Base-by-base conservation (phyloP, 2,113 vertebrate genomes). In the Cryptomyrus ogoouensis region DNA sequence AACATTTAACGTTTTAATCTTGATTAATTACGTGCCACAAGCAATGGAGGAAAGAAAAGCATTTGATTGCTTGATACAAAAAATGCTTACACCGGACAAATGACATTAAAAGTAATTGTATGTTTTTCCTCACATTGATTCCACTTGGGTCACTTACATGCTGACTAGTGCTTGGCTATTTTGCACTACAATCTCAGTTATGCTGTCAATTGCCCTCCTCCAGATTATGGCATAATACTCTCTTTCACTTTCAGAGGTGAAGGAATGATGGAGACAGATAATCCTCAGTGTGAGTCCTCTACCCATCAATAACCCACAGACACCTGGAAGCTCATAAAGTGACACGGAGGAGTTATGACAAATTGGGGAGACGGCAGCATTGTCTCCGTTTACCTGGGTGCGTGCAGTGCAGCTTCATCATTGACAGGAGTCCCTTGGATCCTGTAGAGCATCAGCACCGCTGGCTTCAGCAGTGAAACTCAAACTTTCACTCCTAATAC, bases 281-380 rank as follows among this genome's bases (percentile, higher is more conserved):
- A 47, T 88, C 3, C 35, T 91, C 87, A 90, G 49, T 62, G 70
- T 74, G 77, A 35, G 70, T 39, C 24, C 58, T 52, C 74, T 3
- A 1, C 66, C 19, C 12, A 52, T 90, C 89, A 93, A 88, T 91
- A 74, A 90, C 88, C 91, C n/a, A 52, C 2, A 88, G 90, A 87
- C 92, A 92, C 87, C 2, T 19, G 53, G 49, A 39, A 47, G 50
- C 85, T 52, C 50, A 46, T 89, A 12, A 46, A 77, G 24, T 47
- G 87, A 66, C 83, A 53, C 89, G 24, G 77, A 39, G 92, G 12
- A 3, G 77, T 17, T 47, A 80, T 19, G 31, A 19, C 89, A 56
- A 12, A 58, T 77, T n/a, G 24, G 15, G 24, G 86, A 31, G 90
- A 83, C 19, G 9, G 31, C 91, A 66, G 24, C 9, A 53, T 83